Evolutionary conservation across 2,797 vertebrate genomes (phyloP).

Genomic region (Alosa sapidissima): DNA sequence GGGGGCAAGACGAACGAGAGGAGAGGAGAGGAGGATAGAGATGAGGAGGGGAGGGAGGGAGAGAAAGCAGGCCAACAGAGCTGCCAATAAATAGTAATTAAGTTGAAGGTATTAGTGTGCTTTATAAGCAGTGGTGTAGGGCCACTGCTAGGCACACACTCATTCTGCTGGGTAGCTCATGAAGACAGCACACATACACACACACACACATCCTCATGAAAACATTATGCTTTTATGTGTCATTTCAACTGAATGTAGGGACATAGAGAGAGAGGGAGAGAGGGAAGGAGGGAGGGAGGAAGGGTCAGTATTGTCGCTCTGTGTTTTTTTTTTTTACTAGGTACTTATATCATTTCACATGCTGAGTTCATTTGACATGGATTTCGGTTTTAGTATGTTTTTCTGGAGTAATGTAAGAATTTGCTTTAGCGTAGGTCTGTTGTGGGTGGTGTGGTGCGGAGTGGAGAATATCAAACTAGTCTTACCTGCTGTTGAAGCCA

Average conservation of each 20-base stretch:
- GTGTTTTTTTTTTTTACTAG: not conserved
- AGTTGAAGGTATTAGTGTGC: constrained; percentile 33
- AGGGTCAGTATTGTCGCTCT: not conserved
- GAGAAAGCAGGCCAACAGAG: constrained; percentile 59
- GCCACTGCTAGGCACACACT: not conserved
- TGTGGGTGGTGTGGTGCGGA: not conserved
- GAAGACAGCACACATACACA: not conserved
- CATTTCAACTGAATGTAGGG: not conserved
- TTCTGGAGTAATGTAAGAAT: not conserved
- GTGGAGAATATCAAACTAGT: constrained; percentile 36
- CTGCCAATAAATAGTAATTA: constrained; percentile 68
- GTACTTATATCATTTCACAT: not conserved
- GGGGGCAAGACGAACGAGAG: constrained; percentile 61
- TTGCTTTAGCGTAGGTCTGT: not conserved
- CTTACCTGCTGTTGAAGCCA: constrained; percentile 57
- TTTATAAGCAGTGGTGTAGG: constrained; percentile 21
- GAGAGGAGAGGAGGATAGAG: constrained; percentile 40
- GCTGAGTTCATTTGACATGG: not conserved
- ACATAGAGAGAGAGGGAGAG: not conserved
- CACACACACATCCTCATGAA: not conserved
- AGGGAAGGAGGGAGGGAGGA: not conserved
- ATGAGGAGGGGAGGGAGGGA: constrained; percentile 55
- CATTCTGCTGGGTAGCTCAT: not conserved
- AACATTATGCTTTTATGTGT: not conserved
- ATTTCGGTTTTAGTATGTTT: not conserved